Evolutionary conservation across 2,113 vertebrate species (phyloP), one percentile per base, ranked within the genome.

Genomic region (Pituophis catenifer): DNA sequence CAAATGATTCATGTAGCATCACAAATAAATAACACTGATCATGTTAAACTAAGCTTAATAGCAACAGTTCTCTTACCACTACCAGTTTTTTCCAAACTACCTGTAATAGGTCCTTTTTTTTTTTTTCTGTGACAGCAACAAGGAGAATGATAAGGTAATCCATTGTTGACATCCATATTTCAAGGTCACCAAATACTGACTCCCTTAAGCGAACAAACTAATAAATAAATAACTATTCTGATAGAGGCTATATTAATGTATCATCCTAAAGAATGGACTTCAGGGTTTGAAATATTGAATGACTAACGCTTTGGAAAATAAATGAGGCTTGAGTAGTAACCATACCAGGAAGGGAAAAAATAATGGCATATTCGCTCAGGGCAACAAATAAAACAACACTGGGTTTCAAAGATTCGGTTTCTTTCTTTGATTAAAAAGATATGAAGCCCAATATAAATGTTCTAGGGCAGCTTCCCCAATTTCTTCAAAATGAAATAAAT

Each of bases 1-100:
- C 96, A 97, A 97, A 97, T 97, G 97, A 98, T 97, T 97, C 97
- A 97, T 97, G 97, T 97, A 97, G 94, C 97, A 96, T 96, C 24
- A 93, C 97, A 98, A 98, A 98, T 98, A 98, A 98, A 97, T 98
- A 98, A 97, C 81, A 33, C 59, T 19, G 90, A 94, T 96, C 92
- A 92, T 96, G 96, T 96, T 94, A 96, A 95, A 93, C 92, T 86
- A 96, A 91, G 55, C 96, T 97, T 97, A 97, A 96, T 94, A 97
- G 96, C 90, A 93, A 92, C 96, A 53, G 53, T 88, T 97, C 92
- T 96, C 93, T 97, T 97, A 96, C 95, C 93, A 96, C 90, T 91
- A 91, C 85, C 59, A 90, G 57, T 90, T 94, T 94, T 91, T 97
- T 97, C 97, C 97, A 97, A 97, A 97, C 96, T 93, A 95, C 33